Conservation (phyloP, 2,888 invertebrate species). For the Machimus rusticus region DNA sequence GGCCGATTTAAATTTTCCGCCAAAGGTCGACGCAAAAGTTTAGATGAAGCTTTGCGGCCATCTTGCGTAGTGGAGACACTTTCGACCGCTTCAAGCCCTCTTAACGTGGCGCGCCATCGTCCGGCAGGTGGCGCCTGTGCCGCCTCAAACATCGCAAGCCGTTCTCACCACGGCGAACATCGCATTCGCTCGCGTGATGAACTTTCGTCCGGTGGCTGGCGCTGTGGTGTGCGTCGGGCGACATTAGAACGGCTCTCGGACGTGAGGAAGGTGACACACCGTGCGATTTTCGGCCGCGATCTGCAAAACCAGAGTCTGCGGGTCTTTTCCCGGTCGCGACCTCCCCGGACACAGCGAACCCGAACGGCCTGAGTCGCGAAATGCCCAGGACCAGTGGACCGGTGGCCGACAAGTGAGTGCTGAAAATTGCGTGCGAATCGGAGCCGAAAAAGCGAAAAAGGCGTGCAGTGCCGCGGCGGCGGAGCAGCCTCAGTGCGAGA, state of each 20-base stretch:
- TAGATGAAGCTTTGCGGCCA: background rate
- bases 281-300: background rate
- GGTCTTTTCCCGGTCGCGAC: background rate
- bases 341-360: background rate
- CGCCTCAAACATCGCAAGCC: background rate
- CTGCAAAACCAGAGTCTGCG: background rate
- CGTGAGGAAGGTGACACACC: constrained; percentile 21
- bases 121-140: background rate
- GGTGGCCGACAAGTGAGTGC: background rate
- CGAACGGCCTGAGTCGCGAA: background rate
- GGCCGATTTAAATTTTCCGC: background rate
- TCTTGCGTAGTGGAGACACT: background rate
- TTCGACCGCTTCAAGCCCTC: background rate
- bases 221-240: background rate
- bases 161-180: background rate
- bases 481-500: background rate
- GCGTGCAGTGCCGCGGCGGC: background rate
- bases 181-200: background rate
- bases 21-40: background rate
- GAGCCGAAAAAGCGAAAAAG: background rate
- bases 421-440: background rate
- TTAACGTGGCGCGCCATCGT: background rate
- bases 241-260: constrained; percentile 21
- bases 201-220: background rate
- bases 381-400: background rate